Conservation (phyloP, 2,113 vertebrate species). For the Fregetta grallaria region DNA sequence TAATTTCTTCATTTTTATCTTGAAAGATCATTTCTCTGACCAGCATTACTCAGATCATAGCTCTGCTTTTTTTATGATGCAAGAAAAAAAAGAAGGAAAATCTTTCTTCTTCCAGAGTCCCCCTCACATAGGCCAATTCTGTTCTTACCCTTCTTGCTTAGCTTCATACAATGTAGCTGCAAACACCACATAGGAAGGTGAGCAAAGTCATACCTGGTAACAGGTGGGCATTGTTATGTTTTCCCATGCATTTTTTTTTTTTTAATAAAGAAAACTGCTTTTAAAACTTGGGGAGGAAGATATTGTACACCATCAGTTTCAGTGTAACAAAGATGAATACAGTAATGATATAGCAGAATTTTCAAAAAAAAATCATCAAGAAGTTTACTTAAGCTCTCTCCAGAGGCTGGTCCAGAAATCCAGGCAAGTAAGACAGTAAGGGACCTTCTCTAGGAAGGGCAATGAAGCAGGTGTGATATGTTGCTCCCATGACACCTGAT, state of each 20-base stretch:
- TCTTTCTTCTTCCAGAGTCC: neutral
- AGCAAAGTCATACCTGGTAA: neutral
- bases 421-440: neutral
- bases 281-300: neutral
- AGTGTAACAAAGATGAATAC: neutral
- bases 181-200: neutral
- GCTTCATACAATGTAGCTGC: neutral
- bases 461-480: neutral
- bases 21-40: neutral
- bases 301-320: neutral
- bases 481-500: neutral
- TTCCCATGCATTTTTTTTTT: neutral
- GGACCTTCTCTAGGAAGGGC: neutral
- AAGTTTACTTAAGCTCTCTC: neutral
- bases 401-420: neutral
- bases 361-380: neutral
- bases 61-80: neutral
- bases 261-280: neutral
- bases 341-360: neutral
- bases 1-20: neutral
- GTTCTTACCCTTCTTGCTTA: neutral
- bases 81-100: neutral
- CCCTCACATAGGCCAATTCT: neutral
- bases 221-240: neutral
- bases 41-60: neutral